Percentiles rank a stretch among this genome's conserved stretches.
phyloP scores from a whole-genome alignment of 2,888 invertebrate species.

The Sarcophaga rosellei region DNA sequence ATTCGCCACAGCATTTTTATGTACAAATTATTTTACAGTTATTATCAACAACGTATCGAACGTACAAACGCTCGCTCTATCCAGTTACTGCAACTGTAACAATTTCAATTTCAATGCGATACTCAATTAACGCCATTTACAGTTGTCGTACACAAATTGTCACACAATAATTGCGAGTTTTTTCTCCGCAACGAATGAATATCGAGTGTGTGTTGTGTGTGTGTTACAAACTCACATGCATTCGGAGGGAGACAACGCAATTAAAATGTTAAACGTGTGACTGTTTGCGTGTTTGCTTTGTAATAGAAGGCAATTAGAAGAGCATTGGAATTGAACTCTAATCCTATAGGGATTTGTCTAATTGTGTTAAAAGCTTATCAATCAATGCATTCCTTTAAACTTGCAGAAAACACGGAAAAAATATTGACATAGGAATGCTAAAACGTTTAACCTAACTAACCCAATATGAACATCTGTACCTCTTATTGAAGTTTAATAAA shows the following conservation, averaged over 20 bases:
- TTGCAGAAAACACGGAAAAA: no score
- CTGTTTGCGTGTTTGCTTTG: neutral
- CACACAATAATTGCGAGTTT: neutral
- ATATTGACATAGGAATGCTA: no score
- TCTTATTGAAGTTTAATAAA: no score
- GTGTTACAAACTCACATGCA: neutral
- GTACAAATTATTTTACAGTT: slow-evolving; percentile 56
- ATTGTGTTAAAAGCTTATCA: no score
- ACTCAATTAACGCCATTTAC: slow-evolving; percentile 59
- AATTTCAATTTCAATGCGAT: slow-evolving; percentile 42
- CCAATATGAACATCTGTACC: no score
- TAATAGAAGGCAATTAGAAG: neutral
- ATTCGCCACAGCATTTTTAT: slow-evolving; percentile 52
- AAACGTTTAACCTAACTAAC: no score
- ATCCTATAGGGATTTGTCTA: neutral
- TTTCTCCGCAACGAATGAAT: neutral
- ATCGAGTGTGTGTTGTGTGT: no score
- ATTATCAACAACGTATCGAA: neutral
- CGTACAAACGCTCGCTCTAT: no score
- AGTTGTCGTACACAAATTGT: slow-evolving; percentile 46
- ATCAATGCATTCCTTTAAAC: no score
- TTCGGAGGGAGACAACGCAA: neutral
- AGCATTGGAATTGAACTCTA: neutral
- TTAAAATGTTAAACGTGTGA: neutral
- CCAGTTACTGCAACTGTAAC: neutral